A percentile compares a stretch with the other conserved stretches of the same genome.
These are phyloP conservation scores for Triplophysa bombifrons DNA, from an alignment of 2,797 vertebrate genomes.

Conservation along the genomic window DNA sequence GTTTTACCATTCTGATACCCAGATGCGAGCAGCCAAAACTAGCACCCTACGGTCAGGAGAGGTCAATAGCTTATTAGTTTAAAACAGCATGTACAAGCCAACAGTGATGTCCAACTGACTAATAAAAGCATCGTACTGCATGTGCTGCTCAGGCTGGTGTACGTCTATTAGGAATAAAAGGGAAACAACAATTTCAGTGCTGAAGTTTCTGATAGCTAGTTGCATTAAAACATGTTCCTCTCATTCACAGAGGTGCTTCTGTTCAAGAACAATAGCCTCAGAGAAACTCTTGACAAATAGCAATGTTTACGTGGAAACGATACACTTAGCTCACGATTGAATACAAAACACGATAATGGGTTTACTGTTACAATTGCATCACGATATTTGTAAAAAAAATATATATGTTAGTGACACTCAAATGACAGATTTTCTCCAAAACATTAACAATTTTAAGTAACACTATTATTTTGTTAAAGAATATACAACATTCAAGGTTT, in stretches of 20 bases:
- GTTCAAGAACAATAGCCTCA: slow-evolving; percentile 18
- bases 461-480: too few species aligned
- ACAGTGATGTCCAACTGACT: background rate
- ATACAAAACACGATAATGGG: too few species aligned
- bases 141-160: background rate
- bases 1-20: background rate
- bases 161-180: slow-evolving; percentile 5
- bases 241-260: background rate
- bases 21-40: background rate
- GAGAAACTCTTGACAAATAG: background rate
- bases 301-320: too few species aligned
- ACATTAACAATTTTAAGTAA: too few species aligned
- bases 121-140: slow-evolving; percentile 2
- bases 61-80: slow-evolving; percentile 26
- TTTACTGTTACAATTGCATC: too few species aligned
- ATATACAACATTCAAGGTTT: too few species aligned
- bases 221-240: slow-evolving; percentile 19
- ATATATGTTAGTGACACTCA: too few species aligned
- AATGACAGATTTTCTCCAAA: too few species aligned
- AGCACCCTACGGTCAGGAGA: slow-evolving; percentile 3
- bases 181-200: slow-evolving; percentile 8
- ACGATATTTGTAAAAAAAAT: too few species aligned
- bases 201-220: slow-evolving; percentile 12
- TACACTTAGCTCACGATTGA: too few species aligned
- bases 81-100: slow-evolving; percentile 1